Percentiles rank a stretch among this genome's conserved stretches.
These are phyloP conservation scores for Odontesthes bonariensis DNA, from an alignment of 2,113 vertebrate genomes.

Conservation along the genomic window DNA sequence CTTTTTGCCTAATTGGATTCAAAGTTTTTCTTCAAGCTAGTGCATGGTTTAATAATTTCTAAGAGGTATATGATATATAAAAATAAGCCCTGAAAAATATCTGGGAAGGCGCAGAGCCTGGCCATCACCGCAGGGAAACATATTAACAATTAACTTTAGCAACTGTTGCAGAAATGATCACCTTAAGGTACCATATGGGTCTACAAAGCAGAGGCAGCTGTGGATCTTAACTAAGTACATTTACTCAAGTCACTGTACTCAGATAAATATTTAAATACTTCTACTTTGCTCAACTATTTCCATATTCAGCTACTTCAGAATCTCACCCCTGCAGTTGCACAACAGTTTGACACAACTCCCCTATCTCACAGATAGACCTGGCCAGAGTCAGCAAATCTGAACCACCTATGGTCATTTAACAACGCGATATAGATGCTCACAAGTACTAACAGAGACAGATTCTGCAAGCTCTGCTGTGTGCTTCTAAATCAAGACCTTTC, in stretches of 20 bases:
- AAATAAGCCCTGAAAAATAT: constrained; percentile 7
- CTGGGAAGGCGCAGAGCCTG: constrained; percentile 2
- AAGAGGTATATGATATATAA: not conserved
- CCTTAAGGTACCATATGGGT: constrained; percentile 50
- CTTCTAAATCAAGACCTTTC: not conserved
- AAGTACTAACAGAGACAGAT: not conserved
- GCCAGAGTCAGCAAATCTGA: not conserved
- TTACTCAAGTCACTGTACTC: constrained; percentile 61
- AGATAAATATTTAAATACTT: constrained; percentile 72
- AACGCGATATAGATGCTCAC: not conserved
- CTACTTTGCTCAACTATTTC: constrained; percentile 42
- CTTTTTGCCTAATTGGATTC: not conserved
- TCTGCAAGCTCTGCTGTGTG: not conserved
- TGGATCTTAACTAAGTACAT: constrained; percentile 34
- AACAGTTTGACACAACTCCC: constrained; percentile 42
- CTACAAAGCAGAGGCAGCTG: constrained; percentile 35
- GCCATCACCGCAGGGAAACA: constrained; percentile 29
- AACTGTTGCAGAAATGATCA: constrained; percentile 63
- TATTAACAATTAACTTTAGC: constrained; percentile 67
- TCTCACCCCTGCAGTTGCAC: constrained; percentile 24
- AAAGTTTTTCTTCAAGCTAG: not conserved
- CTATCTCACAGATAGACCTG: not conserved
- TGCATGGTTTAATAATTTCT: constrained; percentile 1
- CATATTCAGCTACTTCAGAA: constrained; percentile 65
- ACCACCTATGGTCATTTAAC: not conserved